Percentiles rank a stretch among this genome's conserved stretches.
Conservation (phyloP, 2,113 vertebrate species). For the Alces alces region DNA sequence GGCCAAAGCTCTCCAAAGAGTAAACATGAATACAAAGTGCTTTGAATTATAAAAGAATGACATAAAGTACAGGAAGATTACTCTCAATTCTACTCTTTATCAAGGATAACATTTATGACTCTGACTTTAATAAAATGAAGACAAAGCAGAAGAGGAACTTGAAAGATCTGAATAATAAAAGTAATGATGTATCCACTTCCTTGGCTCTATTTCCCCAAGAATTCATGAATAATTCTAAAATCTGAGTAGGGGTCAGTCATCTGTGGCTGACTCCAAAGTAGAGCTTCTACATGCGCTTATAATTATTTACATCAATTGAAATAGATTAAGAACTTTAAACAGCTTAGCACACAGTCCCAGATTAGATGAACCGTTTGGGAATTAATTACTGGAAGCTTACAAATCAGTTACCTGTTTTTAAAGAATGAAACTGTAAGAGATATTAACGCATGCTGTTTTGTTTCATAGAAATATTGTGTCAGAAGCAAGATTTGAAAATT, state of each 20-base stretch:
- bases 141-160: neutral
- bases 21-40: conserved; percentile 31
- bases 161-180: neutral
- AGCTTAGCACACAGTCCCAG: neutral
- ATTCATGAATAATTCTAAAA: neutral
- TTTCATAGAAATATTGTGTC: neutral
- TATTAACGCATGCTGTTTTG: neutral
- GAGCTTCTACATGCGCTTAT: neutral
- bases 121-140: neutral
- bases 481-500: neutral
- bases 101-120: neutral
- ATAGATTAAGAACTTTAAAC: neutral
- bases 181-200: neutral
- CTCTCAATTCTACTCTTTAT: neutral
- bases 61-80: neutral
- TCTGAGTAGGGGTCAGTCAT: neutral
- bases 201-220: neutral
- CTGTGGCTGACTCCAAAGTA: neutral
- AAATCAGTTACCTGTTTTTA: neutral
- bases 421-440: neutral
- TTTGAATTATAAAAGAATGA: conserved; percentile 8
- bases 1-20: neutral
- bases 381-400: neutral
- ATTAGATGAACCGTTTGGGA: neutral
- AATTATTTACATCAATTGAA: neutral